Evolutionary conservation across 2,797 vertebrate genomes (phyloP).

Genomic region (Thripadectes ignobilis): DNA sequence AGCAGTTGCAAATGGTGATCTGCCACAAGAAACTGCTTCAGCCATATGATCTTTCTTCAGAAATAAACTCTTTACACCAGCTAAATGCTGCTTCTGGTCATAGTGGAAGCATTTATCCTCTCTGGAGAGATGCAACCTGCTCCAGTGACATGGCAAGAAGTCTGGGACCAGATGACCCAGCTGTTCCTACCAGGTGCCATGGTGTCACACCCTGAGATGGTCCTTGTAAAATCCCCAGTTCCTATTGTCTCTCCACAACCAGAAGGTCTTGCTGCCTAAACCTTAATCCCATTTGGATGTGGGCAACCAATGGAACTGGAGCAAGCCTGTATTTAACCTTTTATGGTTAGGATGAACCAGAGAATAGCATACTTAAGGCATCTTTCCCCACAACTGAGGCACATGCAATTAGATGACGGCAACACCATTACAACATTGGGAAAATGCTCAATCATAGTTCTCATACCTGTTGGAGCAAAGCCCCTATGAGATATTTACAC

Average conservation of each 20-base stretch:
- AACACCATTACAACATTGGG: neutral
- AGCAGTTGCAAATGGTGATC: neutral
- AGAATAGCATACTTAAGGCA: neutral
- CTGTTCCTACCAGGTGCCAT: neutral
- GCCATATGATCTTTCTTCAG: neutral
- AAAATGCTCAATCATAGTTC: neutral
- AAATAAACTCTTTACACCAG: neutral
- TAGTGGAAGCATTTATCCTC: neutral
- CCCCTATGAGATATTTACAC: neutral
- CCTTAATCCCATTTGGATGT: neutral
- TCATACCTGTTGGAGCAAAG: slow-evolving; percentile 22
- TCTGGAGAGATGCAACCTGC: neutral
- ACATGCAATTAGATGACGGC: slow-evolving; percentile 42
- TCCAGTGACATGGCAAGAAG: neutral
- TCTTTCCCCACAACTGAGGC: neutral
- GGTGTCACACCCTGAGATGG: neutral
- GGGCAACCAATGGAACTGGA: neutral
- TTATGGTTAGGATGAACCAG: neutral
- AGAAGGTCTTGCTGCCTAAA: neutral
- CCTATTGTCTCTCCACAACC: neutral
- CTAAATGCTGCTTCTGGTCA: slow-evolving; percentile 11
- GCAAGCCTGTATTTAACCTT: neutral
- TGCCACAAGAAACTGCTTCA: neutral
- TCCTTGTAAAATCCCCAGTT: neutral
- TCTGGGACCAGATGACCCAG: neutral